Base-by-base conservation (phyloP, 2,113 vertebrate genomes). In the Gadus chalcogrammus region DNA sequence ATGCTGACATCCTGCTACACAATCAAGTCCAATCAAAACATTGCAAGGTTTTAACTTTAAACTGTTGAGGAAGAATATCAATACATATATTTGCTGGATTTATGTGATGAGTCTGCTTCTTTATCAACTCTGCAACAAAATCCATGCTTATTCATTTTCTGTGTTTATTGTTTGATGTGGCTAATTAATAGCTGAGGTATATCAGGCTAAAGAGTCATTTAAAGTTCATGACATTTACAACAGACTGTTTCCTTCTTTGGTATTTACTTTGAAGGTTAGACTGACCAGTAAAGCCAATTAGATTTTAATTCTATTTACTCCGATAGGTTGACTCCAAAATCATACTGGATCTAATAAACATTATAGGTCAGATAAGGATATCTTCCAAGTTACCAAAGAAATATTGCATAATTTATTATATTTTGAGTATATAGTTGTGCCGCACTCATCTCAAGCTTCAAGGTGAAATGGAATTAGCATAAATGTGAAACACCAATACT, bases 221-320 rank as follows among this genome's bases (percentile, higher is more conserved):
- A 91, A 90, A 92, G 91, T 91, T 91, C 89, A 91, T 91, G 91
- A 89, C 91, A 92, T 92, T 92, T 91, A 71, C 86, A 84, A 67
- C 73, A 74, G 84, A 78, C 79, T 81, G 79, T 79, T 83, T 79
- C 68, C 74, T 73, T 88, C 82, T 77, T 71, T 88, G 87, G 82
- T 90, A 90, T 92, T 92, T 92, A 76, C 85, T 85, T 63, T 89
- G 89, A 91, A 91, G 91, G 89, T 91, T 91, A 90, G 83, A 84
- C 77, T 82, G 86, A 80, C 88, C 79, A 77, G 76, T 83, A 53
- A 59, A 61, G 38, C 73, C 86, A 85, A 87, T 85, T 85, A 81
- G 81, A 78, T 85, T 78, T 80, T 80, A 71, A 53, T 64, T 31
- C 69, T 76, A 73, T 76, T 81, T 82, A 80, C 52, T 72, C 63